phyloP scores from a whole-genome alignment of 2,797 vertebrate genomes.

The Menidia menidia region DNA sequence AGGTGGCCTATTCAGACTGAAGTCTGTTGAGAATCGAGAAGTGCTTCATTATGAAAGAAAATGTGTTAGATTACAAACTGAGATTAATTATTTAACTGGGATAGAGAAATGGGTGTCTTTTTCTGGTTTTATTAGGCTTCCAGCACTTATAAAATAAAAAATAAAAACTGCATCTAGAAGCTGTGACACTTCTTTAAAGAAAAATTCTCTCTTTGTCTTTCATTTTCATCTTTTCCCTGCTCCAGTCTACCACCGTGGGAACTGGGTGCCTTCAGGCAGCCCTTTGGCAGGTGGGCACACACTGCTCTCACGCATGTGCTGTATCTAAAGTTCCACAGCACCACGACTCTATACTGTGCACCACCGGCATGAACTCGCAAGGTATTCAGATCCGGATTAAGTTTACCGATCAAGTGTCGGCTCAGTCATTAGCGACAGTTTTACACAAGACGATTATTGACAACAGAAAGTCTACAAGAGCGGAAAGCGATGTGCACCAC shows the following conservation, averaged over 20 bases:
- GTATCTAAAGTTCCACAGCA: constrained; percentile 43
- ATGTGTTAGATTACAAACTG: constrained; percentile 3
- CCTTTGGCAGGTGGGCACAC: constrained; percentile 67
- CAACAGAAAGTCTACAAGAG: not conserved
- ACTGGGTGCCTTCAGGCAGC: constrained; percentile 68
- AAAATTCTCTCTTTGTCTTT: constrained; percentile 4
- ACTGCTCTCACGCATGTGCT: constrained; percentile 36
- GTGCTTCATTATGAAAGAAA: constrained; percentile 23
- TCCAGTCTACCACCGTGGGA: constrained; percentile 49
- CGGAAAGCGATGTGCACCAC: not conserved
- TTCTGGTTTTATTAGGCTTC: constrained; percentile 30
- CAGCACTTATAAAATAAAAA: constrained; percentile 32
- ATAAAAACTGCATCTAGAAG: constrained; percentile 28
- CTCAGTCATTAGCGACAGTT: not conserved
- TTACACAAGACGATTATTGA: not conserved
- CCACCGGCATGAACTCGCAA: constrained; percentile 27
- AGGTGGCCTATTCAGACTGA: not conserved
- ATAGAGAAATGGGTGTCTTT: constrained; percentile 15
- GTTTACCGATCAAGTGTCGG: constrained; percentile 29
- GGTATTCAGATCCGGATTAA: constrained; percentile 43
- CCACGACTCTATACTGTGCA: constrained; percentile 21
- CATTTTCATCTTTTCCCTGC: constrained; percentile 40
- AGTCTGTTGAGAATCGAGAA: not conserved
- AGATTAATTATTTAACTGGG: constrained; percentile 23
- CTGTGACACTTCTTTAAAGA: constrained; percentile 51